phyloP scores from a whole-genome alignment of 2,888 invertebrate species.

The Leucoptera coffeella region DNA sequence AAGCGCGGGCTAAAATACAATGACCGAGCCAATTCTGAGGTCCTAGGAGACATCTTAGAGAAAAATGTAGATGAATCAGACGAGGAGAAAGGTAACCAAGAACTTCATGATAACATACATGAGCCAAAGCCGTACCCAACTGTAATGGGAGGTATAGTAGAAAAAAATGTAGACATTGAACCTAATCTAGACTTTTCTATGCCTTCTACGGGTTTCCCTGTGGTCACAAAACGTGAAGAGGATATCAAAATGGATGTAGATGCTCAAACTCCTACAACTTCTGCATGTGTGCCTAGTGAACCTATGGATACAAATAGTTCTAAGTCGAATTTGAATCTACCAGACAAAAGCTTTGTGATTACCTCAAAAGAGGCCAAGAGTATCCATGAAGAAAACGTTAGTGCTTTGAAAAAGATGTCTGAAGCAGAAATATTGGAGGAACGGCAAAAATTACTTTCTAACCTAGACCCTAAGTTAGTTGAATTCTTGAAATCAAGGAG shows the following conservation, averaged over 20 bases:
- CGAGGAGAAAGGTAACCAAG: slow-evolving; percentile 11
- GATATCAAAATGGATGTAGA: no score
- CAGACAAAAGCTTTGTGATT: slow-evolving; percentile 37
- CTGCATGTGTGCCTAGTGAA: slow-evolving; percentile 20
- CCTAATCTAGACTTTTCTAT: slow-evolving; percentile 14
- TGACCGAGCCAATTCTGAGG: slow-evolving; percentile 21
- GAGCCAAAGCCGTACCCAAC: slow-evolving; percentile 34
- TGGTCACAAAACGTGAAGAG: slow-evolving; percentile 31
- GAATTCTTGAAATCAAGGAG: slow-evolving; percentile 53
- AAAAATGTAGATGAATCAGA: slow-evolving; percentile 14
- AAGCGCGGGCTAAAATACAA: slow-evolving; percentile 24
- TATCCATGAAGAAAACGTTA: slow-evolving; percentile 71
- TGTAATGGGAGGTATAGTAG: slow-evolving; percentile 51
- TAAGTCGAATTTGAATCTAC: slow-evolving; percentile 12
- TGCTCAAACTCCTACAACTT: slow-evolving; percentile 10
- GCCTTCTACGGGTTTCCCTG: slow-evolving; percentile 44
- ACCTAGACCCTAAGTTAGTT: slow-evolving; percentile 60
- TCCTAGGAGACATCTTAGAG: slow-evolving; percentile 26
- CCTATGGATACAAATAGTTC: slow-evolving; percentile 2
- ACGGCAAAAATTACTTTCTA: slow-evolving; percentile 57
- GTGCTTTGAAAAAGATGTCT: slow-evolving; percentile 61
- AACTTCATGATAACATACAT: slow-evolving; percentile 27
- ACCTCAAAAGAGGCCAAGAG: slow-evolving; percentile 39
- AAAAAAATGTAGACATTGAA: slow-evolving; percentile 25
- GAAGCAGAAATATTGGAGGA: slow-evolving; percentile 70